Evolutionary conservation across 2,113 vertebrate species (phyloP).

Genomic region (Crotophaga sulcirostris): DNA sequence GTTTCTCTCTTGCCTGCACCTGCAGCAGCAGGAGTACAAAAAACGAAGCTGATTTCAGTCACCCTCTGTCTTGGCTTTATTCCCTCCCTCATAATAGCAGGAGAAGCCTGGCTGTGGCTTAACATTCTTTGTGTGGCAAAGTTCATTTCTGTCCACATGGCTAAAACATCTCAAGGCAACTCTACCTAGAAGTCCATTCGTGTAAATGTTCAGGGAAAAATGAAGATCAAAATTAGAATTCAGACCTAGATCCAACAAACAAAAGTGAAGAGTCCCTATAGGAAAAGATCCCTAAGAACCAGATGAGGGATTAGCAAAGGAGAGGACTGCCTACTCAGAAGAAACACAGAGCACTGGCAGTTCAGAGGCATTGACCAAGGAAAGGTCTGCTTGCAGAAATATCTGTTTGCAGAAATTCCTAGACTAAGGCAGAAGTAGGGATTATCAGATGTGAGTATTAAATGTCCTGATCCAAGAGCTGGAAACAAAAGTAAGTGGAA

Average conservation of each 20-base stretch:
- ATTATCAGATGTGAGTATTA: not conserved
- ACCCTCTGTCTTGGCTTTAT: not conserved
- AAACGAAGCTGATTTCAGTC: not conserved
- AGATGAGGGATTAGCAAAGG: not conserved
- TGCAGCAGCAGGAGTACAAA: not conserved
- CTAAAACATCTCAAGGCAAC: not conserved
- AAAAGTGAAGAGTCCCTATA: not conserved
- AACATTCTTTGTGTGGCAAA: not conserved
- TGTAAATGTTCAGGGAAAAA: not conserved
- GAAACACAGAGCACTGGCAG: fast-evolving
- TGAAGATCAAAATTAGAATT: not conserved
- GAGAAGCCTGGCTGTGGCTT: not conserved
- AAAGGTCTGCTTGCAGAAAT: not conserved
- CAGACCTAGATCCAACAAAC: not conserved
- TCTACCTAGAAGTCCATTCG: fast-evolving
- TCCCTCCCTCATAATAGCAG: not conserved
- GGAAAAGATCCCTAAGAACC: not conserved
- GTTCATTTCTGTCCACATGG: not conserved
- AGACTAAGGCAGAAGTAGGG: not conserved
- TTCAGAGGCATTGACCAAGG: not conserved
- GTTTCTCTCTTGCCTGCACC: not conserved
- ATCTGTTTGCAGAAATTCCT: not conserved
- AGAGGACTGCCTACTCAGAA: not conserved
- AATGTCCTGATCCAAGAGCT: not conserved
- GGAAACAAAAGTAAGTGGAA: not conserved